Evolutionary conservation across 92 coral and sea anemone species (phyloP), one percentile per base, ranked within the genome.

Genomic region (Hydrozoanthus gracilis): DNA sequence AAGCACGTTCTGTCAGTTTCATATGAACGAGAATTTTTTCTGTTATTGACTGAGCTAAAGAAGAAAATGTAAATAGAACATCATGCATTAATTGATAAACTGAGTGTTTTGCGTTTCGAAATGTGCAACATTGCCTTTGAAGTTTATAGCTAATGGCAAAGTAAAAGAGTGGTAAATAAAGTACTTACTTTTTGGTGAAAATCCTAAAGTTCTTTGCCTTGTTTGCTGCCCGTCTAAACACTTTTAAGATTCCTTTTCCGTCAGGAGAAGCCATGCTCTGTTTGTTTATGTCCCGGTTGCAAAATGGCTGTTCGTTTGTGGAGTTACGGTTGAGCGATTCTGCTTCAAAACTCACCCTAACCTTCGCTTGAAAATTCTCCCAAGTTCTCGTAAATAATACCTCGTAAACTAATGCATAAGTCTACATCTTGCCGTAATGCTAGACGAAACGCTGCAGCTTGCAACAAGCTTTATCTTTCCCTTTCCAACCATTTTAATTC

Each of bases 131-230:
- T 64, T 64, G 27, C 70, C 20, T 5, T 20, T 45, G 73, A 8
- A 35, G 49, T 68, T 20, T 51, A 17, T 39, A n/a, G 13, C 49
- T 44, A 69, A 35, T 6, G 56, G 67, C 46, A 39, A 52, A 86
- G 39, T 39, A 12, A 16, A 13, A 78, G 8, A 11, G 15, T 5
- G 45, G 1, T 6, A 44, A 52, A 18, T 12, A 44, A 82, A 54
- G 56, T 17, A 58, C 87, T 39, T 80, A 94, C 98, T 92, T 87
- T 91, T 92, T 86, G 3, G 98, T 94, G 52, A 94, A 94, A n/a
- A 94, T 86, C 88, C 94, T 89, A 73, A 90, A 92, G 79, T 94
- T 94, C 87, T 94, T 94, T 20, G 95, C 98, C 50, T 92, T 94
- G 78, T 66, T 92, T 7, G 95, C 98, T 4, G 95, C 98, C 51